Evolutionary conservation across 2,888 invertebrate genomes (phyloP).

Genomic region (Rhamphomyia laevipes): DNA sequence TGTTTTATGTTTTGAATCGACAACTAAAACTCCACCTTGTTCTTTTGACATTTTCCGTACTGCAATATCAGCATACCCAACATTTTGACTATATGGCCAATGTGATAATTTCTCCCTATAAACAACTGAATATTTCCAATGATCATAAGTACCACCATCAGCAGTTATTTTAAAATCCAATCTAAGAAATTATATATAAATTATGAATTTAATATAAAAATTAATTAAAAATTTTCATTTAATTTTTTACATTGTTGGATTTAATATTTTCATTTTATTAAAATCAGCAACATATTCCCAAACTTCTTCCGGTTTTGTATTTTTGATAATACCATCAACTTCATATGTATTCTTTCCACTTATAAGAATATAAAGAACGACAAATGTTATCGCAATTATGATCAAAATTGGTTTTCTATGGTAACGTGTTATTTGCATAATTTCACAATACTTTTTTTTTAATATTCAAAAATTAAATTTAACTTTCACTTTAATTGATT

Average conservation of each 20-base stretch:
- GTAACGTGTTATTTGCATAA: too few species aligned
- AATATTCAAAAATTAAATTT: too few species aligned
- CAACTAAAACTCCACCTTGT: conserved; percentile 39
- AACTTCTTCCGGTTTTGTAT: conserved; percentile 46
- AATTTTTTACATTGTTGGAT: conserved; percentile 58
- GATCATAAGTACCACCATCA: conserved; percentile 53
- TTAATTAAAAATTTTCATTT: too few species aligned
- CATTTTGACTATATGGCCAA: conserved; percentile 49
- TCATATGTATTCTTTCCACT: conserved; percentile 35
- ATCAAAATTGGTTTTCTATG: too few species aligned
- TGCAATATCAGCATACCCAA: conserved; percentile 45
- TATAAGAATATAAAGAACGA: conserved; percentile 26
- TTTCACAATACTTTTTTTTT: too few species aligned
- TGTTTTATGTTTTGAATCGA: conserved; percentile 50
- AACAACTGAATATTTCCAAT: conserved; percentile 56
- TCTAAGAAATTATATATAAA: too few species aligned
- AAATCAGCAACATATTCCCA: conserved; percentile 70
- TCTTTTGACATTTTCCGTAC: conserved; percentile 40
- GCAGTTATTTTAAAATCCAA: conserved; percentile 47
- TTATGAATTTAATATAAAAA: too few species aligned
- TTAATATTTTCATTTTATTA: conserved; percentile 55
- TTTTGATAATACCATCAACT: conserved; percentile 41
- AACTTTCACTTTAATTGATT: too few species aligned
- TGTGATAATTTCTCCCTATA: conserved; percentile 52
- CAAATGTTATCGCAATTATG: too few species aligned